Percentiles rank a stretch among this genome's conserved stretches.
phyloP scores from a whole-genome alignment of 37 sponge, comb jelly and placozoan genomes.

The Eunapius fragilis region DNA sequence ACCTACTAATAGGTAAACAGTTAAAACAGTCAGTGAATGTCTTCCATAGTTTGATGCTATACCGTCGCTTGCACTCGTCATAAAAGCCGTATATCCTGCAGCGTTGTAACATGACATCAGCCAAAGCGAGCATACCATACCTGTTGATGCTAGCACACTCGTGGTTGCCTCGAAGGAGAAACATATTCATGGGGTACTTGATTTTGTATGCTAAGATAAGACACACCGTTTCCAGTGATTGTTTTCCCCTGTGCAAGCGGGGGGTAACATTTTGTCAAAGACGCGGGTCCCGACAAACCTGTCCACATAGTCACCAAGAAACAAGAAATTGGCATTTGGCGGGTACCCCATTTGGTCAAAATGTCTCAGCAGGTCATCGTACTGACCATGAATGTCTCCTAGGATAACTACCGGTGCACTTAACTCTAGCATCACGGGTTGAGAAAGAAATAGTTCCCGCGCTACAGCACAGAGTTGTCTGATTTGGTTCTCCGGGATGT shows the following conservation, averaged over 20 bases:
- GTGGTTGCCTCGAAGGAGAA: conserved; percentile 89
- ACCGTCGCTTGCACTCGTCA: conserved; percentile 95
- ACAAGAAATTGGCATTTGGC: conserved; percentile 82
- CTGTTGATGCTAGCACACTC: conserved; percentile 91
- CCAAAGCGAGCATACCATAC: background rate
- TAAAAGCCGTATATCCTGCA: conserved; percentile 95
- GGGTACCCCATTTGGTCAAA: conserved; percentile 87
- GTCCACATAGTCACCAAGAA: conserved; percentile 93
- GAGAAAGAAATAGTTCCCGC: conserved; percentile 82
- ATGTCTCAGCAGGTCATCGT: conserved; percentile 78
- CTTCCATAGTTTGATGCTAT: conserved; percentile 96
- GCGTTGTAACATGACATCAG: background rate
- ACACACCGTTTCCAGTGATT: conserved; percentile 86
- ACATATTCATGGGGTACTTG: conserved; percentile 86
- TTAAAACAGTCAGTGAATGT: conserved; percentile 94
- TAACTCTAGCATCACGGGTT: conserved; percentile 89
- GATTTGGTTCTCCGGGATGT: conserved; percentile 81
- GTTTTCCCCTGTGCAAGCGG: conserved; percentile 66
- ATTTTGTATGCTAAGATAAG: conserved; percentile 86
- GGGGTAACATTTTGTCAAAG: background rate
- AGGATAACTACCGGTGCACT: conserved; percentile 81
- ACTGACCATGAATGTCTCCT: conserved; percentile 95
- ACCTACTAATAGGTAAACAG: conserved; percentile 87
- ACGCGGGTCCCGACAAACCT: conserved; percentile 39
- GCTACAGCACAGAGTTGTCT: conserved; percentile 76